A percentile compares a stretch with the other conserved stretches of the same genome.
These are phyloP conservation scores for Zosterops lateralis DNA, from an alignment of 2,113 vertebrate genomes.

Conservation along the genomic window DNA sequence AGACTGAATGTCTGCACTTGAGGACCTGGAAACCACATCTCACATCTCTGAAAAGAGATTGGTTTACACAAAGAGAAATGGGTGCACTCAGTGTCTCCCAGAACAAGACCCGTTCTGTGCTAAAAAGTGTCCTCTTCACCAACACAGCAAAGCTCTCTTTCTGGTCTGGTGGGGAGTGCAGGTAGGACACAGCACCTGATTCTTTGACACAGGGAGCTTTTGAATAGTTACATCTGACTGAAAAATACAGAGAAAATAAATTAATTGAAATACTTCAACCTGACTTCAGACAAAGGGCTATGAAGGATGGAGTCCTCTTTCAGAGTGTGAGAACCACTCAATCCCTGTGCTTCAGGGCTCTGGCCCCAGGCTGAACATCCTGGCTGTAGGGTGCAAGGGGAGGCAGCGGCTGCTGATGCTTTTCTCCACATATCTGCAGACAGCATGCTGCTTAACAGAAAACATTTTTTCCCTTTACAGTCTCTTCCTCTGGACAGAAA, in stretches of 20 bases:
- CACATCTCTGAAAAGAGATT: neutral
- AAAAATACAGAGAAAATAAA: neutral
- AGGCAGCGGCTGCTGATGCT: neutral
- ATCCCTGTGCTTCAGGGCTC: neutral
- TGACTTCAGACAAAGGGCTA: neutral
- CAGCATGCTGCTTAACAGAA: neutral
- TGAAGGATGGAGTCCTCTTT: neutral
- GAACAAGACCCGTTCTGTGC: neutral
- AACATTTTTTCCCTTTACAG: neutral
- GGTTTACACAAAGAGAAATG: neutral
- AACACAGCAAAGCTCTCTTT: neutral
- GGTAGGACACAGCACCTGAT: neutral
- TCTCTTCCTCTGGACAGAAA: neutral
- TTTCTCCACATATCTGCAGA: neutral
- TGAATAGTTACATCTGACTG: fast-evolving
- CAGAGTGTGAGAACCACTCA: neutral
- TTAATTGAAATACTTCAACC: neutral
- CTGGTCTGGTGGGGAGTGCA: neutral
- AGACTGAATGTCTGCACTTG: neutral
- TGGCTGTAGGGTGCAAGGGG: neutral
- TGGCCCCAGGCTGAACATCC: neutral
- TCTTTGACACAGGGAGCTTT: neutral
- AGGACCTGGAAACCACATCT: neutral
- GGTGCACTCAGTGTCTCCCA: neutral
- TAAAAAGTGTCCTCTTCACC: neutral